Evolutionary conservation across 2,797 vertebrate genomes (phyloP), one percentile per base, ranked within the genome.

Genomic region (Orestias chungarensis): DNA sequence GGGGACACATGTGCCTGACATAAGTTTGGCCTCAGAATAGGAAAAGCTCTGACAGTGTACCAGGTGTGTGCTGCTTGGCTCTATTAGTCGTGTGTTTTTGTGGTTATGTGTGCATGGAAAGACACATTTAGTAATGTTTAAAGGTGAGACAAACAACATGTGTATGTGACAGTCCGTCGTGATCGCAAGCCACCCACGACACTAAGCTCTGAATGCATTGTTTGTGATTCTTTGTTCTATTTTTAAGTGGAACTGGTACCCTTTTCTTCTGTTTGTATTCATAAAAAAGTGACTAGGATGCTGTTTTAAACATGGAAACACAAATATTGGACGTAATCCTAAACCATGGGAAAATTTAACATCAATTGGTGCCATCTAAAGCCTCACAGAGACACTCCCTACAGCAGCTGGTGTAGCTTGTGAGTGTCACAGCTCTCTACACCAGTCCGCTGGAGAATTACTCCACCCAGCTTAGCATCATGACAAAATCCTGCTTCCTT

Each of bases 81-180:
- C 75, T 87, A 80, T 88, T 85, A 82, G 75, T 72, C 46, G 69
- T 66, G 75, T 71, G 69, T 80, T 52, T 77, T n/a, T 80, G 68
- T 66, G 70, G 73, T 73, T 82, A 50, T 75, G 35, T 82, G 68
- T 72, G 62, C 25, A 11, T 40, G 50, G 59, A 71, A 55, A 76
- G 79, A 85, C 80, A 83, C 86, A 84, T 69, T 85, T 76, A 88
- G 82, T 66, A 62, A 66, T 76, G 81, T 79, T 72, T 88, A 84
- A 89, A 87, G 81, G 85, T 85, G 83, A 87, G 83, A 81, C 77
- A 79, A 87, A 87, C 89, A 91, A 88, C 86, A 86, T 89, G 91
- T 87, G 87, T 88, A 86, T 82, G 87, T 86, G 88, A 84, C 87
- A 84, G 83, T 88, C 82, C 91, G 92, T 87, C 85, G 80, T 80